Evolutionary conservation across 1,140 invertebrate genomes (phyloP).

Genomic region (Augochlora pura): DNA sequence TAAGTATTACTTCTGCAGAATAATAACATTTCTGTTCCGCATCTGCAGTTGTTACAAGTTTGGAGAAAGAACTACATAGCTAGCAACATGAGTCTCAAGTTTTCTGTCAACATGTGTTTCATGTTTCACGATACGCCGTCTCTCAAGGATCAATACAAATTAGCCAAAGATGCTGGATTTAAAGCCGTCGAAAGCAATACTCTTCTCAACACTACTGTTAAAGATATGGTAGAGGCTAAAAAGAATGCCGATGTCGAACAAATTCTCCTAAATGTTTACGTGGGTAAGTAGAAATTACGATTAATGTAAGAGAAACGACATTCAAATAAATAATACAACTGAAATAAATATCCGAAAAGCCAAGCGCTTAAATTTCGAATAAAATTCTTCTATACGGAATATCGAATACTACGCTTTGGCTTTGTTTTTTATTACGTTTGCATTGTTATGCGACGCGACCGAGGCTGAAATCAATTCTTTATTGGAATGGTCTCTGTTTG

Average conservation of each 20-base stretch:
- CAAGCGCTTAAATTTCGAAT: too few relatives aligned
- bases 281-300: slow-evolving; percentile 81
- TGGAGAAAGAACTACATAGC: neutral
- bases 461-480: too few relatives aligned
- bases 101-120: slow-evolving; percentile 92
- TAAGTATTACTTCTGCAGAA: slow-evolving; percentile 5
- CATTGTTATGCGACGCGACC: too few relatives aligned
- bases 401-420: too few relatives aligned
- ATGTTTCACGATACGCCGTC: slow-evolving; percentile 89
- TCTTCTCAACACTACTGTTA: slow-evolving; percentile 84
- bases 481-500: too few relatives aligned
- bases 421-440: too few relatives aligned
- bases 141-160: slow-evolving; percentile 86
- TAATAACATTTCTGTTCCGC: neutral
- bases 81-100: slow-evolving; percentile 84
- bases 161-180: slow-evolving; percentile 91
- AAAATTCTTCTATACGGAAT: too few relatives aligned
- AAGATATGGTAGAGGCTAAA: slow-evolving; percentile 86
- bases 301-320: neutral
- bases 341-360: too few relatives aligned
- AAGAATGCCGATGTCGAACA: slow-evolving; percentile 86
- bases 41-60: neutral
- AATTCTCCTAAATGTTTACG: slow-evolving; percentile 90
- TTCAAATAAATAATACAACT: too few relatives aligned
- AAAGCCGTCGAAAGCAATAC: slow-evolving; percentile 91